These are phyloP conservation scores for Vulpes vulpes DNA, from an alignment of 2,113 vertebrate species.

Conservation along the genomic window DNA sequence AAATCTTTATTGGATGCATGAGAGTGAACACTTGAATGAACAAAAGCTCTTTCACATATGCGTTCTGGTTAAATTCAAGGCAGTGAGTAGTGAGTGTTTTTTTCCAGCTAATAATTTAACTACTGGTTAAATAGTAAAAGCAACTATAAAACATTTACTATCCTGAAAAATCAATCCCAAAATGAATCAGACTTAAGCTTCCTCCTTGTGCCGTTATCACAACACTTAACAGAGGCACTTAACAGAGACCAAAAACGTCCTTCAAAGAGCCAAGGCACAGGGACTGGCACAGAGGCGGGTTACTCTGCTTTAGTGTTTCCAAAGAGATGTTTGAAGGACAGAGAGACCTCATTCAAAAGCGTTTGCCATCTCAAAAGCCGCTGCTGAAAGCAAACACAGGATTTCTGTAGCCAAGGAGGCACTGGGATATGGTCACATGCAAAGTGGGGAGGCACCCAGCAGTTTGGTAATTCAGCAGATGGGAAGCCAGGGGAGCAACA, in stretches of 20 bases:
- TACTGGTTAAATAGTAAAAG: neutral
- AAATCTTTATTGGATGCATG: neutral
- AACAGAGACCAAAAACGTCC: neutral
- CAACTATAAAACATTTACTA: slow-evolving; percentile 46
- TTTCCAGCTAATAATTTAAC: slow-evolving; percentile 40
- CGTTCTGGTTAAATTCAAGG: neutral
- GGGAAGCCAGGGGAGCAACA: neutral
- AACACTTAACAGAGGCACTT: neutral
- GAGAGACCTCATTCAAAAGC: slow-evolving; percentile 31
- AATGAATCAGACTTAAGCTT: slow-evolving; percentile 49
- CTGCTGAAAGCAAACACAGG: slow-evolving; percentile 39
- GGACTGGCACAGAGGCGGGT: neutral
- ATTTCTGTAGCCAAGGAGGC: neutral
- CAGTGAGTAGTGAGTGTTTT: neutral
- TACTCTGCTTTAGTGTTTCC: neutral
- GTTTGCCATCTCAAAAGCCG: slow-evolving; percentile 31
- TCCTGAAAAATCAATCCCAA: slow-evolving; percentile 65
- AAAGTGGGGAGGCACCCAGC: neutral
- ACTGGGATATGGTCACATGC: neutral
- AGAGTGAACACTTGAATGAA: neutral
- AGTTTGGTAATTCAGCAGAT: neutral
- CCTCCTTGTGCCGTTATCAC: slow-evolving; percentile 13
- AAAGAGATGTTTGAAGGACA: slow-evolving; percentile 3
- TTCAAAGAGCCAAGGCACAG: neutral
- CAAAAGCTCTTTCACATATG: neutral